phyloP scores from a whole-genome alignment of 2,113 vertebrate species.

The Acanthochromis polyacanthus region DNA sequence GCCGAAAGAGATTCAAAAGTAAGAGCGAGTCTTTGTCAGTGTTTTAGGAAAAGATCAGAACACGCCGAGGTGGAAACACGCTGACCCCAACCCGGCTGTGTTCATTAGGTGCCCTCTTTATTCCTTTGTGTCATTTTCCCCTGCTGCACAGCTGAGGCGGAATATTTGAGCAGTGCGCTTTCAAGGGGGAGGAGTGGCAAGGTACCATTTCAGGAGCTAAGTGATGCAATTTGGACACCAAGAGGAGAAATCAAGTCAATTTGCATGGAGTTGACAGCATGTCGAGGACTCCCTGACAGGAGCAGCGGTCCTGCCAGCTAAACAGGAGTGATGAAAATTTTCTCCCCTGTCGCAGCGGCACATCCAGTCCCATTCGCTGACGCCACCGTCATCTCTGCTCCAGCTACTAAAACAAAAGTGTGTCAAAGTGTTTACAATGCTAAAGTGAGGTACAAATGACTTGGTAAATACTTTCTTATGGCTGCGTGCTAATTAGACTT shows the following conservation, averaged over 20 bases:
- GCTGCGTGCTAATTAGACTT: slow-evolving; percentile 70
- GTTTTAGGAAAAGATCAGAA: slow-evolving; percentile 41
- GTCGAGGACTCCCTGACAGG: slow-evolving; percentile 45
- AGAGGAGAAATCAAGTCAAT: slow-evolving; percentile 65
- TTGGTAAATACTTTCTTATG: slow-evolving; percentile 52
- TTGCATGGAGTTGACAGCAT: slow-evolving; percentile 59
- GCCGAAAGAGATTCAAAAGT: slow-evolving; percentile 27
- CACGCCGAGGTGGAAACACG: slow-evolving; percentile 6
- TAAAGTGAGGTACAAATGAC: slow-evolving; percentile 51
- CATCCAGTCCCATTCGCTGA: slow-evolving; percentile 20
- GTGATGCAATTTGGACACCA: slow-evolving; percentile 76
- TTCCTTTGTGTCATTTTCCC: slow-evolving; percentile 15
- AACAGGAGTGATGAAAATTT: slow-evolving; percentile 6
- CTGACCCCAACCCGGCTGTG: slow-evolving; percentile 21
- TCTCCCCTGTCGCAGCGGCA: slow-evolving; percentile 5
- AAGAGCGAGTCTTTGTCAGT: slow-evolving; percentile 7
- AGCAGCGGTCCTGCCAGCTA: slow-evolving; percentile 11
- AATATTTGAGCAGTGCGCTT: slow-evolving; percentile 30
- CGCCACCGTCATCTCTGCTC: not conserved
- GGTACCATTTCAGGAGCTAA: slow-evolving; percentile 51
- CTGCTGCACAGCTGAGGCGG: slow-evolving; percentile 3
- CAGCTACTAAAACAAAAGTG: slow-evolving; percentile 24
- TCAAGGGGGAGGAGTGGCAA: slow-evolving; percentile 9
- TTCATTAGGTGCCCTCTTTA: slow-evolving; percentile 43
- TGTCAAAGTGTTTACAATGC: slow-evolving; percentile 43